Conservation (phyloP, 2,113 vertebrate species). For the Cygnus buccinator region DNA sequence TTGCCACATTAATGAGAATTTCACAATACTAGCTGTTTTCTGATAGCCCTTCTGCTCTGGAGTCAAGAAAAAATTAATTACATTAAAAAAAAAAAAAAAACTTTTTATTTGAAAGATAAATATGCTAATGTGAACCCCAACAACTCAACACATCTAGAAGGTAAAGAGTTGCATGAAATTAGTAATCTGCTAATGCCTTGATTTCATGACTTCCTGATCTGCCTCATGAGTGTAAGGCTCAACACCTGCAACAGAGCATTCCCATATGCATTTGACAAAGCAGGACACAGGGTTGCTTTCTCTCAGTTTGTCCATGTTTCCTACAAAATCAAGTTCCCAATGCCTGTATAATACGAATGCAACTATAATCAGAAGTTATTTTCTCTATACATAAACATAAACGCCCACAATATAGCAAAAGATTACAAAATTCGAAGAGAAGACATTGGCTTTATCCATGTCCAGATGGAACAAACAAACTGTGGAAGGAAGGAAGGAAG, state of each 20-base stretch:
- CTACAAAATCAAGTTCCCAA: not conserved
- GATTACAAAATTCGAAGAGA: not conserved
- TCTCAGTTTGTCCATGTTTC: not conserved
- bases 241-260: not conserved
- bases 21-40: constrained; percentile 19
- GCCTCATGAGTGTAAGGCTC: not conserved
- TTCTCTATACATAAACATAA: not conserved
- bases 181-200: not conserved
- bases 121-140: not conserved
- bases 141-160: not conserved
- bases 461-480: not conserved
- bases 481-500: not conserved
- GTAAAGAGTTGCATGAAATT: not conserved
- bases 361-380: not conserved
- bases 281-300: not conserved
- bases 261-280: not conserved
- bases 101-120: not conserved
- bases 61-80: not conserved
- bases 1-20: constrained; percentile 11
- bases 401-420: not conserved
- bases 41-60: not conserved
- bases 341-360: not conserved
- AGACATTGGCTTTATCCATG: not conserved
- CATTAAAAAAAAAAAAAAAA: not conserved
- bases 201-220: not conserved